A percentile compares a stretch with the other conserved stretches of the same genome.
These are phyloP conservation scores for Strigamia crassipes DNA, from an alignment of 2,888 invertebrate genomes.

Conservation along the genomic window DNA sequence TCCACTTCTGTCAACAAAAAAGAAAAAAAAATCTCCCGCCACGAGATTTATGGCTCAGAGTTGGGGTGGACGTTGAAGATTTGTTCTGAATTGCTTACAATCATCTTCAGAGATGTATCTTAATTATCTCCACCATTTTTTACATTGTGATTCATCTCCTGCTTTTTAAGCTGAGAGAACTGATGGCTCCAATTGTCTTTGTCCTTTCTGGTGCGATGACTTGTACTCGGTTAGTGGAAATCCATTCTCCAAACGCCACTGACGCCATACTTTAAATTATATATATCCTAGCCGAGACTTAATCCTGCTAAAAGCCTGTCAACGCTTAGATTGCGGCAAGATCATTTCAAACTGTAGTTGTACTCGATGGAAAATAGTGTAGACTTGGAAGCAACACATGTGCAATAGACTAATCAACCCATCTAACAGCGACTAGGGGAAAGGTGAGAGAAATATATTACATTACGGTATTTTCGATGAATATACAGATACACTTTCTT, in stretches of 20 bases:
- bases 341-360: not conserved
- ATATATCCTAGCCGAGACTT: conserved; percentile 19
- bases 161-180: not conserved
- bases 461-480: not conserved
- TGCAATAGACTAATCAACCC: not conserved
- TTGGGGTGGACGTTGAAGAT: conserved; percentile 19
- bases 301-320: conserved; percentile 46
- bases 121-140: conserved; percentile 2
- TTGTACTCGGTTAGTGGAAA: not conserved
- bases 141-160: not conserved
- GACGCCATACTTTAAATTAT: not conserved
- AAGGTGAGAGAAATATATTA: not conserved
- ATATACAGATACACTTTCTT: too few species aligned
- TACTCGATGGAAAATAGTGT: conserved; percentile 13
- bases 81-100: conserved; percentile 19
- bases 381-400: not conserved
- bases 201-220: not conserved
- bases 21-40: conserved; percentile 26
- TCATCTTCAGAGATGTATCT: conserved; percentile 23
- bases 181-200: conserved; percentile 13
- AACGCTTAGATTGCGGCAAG: conserved; percentile 17
- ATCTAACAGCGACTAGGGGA: not conserved
- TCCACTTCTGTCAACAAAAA: conserved; percentile 24
- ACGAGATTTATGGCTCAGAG: conserved; percentile 6
- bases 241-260: not conserved